phyloP scores from a whole-genome alignment of 2,888 invertebrate genomes.

The Pteria penguin region DNA sequence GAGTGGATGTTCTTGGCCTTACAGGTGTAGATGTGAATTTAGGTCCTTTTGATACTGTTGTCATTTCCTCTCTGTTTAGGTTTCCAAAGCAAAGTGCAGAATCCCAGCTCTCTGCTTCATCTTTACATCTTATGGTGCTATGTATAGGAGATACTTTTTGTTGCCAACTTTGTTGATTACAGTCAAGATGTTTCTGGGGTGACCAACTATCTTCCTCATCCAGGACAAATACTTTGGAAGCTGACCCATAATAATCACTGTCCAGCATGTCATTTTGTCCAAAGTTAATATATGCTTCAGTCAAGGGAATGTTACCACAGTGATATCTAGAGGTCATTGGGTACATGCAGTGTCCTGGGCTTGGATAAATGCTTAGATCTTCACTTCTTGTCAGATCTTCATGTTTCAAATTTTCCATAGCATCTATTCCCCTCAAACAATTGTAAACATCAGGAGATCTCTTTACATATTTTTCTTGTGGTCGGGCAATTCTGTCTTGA shows the following conservation, averaged over 20 bases:
- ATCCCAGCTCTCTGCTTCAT: too few relatives aligned
- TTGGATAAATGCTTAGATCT: neutral
- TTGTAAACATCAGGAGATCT: too few relatives aligned
- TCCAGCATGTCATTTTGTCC: constrained; percentile 4
- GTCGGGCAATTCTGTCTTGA: neutral
- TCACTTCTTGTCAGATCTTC: neutral
- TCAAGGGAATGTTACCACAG: neutral
- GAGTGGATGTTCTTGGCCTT: constrained; percentile 12
- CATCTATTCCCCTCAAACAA: too few relatives aligned
- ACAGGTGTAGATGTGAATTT: neutral
- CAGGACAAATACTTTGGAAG: constrained; percentile 7
- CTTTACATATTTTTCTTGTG: too few relatives aligned
- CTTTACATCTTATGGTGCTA: neutral
- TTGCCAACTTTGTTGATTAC: neutral
- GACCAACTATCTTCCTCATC: neutral
- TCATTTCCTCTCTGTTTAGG: neutral
- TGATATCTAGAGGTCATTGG: constrained; percentile 3
- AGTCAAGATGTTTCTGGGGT: neutral
- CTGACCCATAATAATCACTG: constrained; percentile 5
- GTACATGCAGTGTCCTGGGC: neutral
- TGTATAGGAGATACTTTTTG: neutral
- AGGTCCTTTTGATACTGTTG: neutral
- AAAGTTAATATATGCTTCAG: constrained; percentile 4
- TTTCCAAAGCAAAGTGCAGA: neutral
- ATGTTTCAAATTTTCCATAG: neutral